Conservation (phyloP, 1,140 invertebrate genomes). For the Tachypleus tridentatus region DNA sequence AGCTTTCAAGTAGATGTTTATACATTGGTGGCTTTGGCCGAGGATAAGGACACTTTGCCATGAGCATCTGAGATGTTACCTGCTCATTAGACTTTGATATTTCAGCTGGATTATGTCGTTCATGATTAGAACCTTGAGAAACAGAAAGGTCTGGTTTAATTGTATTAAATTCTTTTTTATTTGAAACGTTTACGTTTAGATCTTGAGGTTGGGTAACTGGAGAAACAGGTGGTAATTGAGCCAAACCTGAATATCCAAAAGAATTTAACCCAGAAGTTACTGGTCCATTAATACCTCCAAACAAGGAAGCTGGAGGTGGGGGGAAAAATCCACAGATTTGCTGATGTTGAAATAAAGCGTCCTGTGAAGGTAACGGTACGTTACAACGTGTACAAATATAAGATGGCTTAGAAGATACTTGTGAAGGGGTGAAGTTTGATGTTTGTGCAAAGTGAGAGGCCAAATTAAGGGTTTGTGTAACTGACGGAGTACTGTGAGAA, state of each 20-base stretch:
- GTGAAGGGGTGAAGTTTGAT: not conserved
- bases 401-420: not conserved
- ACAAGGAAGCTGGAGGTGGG: conserved; percentile 33
- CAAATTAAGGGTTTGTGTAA: too few species aligned
- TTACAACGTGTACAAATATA: conserved; percentile 59
- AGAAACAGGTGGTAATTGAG: too few species aligned
- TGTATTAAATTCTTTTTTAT: conserved; percentile 1
- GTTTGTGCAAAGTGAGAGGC: too few species aligned
- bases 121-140: too few species aligned
- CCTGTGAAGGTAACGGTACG: conserved; percentile 59
- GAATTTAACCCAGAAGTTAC: too few species aligned
- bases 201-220: too few species aligned
- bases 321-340: conserved; percentile 64
- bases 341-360: conserved; percentile 68
- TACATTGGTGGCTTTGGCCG: conserved; percentile 38
- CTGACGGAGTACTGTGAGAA: conserved; percentile 16
- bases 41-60: conserved; percentile 10
- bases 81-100: too few species aligned
- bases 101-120: too few species aligned
- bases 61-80: conserved; percentile 8
- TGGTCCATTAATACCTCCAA: conserved; percentile 13
- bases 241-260: too few species aligned
- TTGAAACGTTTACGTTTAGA: too few species aligned
- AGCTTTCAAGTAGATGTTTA: conserved; percentile 79
- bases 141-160: too few species aligned